Conservation (phyloP, 2,888 invertebrate species). For the Eristalinus aeneus region DNA sequence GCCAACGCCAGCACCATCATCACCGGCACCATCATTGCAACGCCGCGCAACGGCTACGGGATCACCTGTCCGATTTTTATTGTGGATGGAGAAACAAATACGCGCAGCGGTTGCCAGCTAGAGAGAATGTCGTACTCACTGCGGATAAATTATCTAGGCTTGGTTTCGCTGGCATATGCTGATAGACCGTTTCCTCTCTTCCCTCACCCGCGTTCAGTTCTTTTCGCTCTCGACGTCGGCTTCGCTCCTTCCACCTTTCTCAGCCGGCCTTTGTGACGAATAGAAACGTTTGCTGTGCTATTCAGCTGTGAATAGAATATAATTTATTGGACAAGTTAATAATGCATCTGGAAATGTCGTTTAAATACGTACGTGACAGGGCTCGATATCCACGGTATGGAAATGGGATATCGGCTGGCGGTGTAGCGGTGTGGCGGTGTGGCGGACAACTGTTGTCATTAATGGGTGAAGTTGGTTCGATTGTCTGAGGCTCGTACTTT, state of each 20-base stretch:
- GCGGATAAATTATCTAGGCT: constrained; percentile 53
- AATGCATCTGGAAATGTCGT: constrained; percentile 22
- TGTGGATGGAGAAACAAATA: constrained; percentile 30
- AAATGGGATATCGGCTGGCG: neutral
- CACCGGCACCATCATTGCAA: neutral
- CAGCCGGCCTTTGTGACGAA: constrained; percentile 32
- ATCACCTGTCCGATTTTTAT: constrained; percentile 63
- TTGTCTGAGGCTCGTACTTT: neutral
- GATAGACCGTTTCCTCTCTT: neutral
- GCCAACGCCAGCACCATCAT: neutral
- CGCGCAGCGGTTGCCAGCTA: constrained; percentile 9
- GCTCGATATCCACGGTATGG: neutral
- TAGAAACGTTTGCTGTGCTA: constrained; percentile 37
- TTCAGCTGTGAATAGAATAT: constrained; percentile 56
- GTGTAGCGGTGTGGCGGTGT: neutral
- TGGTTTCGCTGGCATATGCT: constrained; percentile 1
- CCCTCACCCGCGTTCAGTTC: neutral
- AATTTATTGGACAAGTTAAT: constrained; percentile 52
- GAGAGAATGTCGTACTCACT: constrained; percentile 17
- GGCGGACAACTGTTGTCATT: neutral
- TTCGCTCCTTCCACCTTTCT: neutral
- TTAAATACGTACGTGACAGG: neutral
- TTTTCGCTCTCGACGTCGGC: neutral
- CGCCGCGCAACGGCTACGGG: neutral
- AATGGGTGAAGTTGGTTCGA: neutral